Evolutionary conservation across 2,113 vertebrate species (phyloP).

Genomic region (Pomatostomus ruficeps): DNA sequence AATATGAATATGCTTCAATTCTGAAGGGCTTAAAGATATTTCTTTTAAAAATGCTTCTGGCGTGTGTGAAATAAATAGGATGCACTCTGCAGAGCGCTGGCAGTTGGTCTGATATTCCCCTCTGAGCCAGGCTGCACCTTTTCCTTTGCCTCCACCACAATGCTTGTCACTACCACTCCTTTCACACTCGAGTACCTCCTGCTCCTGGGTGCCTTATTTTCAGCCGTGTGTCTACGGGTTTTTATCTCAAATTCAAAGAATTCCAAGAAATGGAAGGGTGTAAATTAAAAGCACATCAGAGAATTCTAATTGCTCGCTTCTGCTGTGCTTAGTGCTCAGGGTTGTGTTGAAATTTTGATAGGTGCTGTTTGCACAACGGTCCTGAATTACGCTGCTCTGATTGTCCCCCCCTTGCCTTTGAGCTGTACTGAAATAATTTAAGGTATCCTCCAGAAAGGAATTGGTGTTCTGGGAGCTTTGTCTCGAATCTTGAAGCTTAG

Average conservation of each 20-base stretch:
- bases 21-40: background rate
- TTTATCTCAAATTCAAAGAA: background rate
- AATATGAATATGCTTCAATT: background rate
- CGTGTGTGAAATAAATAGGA: background rate
- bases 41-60: background rate
- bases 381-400: background rate
- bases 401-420: background rate
- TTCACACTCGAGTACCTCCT: background rate
- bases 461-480: background rate
- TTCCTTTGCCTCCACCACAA: background rate
- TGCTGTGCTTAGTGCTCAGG: background rate
- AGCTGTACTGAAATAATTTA: background rate
- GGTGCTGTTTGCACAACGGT: background rate
- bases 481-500: conserved; percentile 18
- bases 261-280: background rate
- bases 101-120: background rate
- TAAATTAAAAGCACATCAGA: background rate
- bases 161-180: background rate
- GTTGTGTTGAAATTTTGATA: background rate
- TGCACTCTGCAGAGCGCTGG: background rate
- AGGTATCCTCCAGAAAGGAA: background rate
- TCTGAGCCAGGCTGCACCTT: background rate
- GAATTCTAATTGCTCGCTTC: background rate
- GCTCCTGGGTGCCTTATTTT: background rate
- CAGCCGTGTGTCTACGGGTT: background rate